Conservation (phyloP, 1,140 invertebrate species). For the Pseudomyrmex dendroicus region DNA sequence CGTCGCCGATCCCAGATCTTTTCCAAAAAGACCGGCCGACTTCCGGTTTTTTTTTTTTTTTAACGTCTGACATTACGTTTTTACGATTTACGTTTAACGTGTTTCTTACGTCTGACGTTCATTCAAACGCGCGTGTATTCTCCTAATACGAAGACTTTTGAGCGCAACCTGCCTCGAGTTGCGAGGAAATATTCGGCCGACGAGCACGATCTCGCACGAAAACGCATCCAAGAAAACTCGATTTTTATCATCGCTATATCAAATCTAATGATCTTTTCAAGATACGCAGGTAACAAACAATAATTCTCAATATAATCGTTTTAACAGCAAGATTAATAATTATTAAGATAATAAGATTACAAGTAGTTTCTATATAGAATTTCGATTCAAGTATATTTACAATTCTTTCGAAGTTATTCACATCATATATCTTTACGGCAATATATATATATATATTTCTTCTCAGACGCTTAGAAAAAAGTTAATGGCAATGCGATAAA, state of each 20-base stretch:
- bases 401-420: neutral
- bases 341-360: no score
- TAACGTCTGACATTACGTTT: neutral
- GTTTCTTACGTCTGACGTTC: conserved; percentile 6
- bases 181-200: conserved; percentile 31
- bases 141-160: conserved; percentile 11
- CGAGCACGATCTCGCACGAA: conserved; percentile 23
- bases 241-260: conserved; percentile 18
- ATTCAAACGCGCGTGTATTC: conserved; percentile 3
- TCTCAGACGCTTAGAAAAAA: neutral
- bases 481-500: conserved; percentile 2
- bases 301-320: no score
- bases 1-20: conserved; percentile 5
- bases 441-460: neutral
- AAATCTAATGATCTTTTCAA: conserved; percentile 21
- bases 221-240: neutral
- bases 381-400: neutral
- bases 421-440: neutral
- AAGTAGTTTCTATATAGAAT: neutral
- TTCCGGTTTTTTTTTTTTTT: conserved; percentile 9
- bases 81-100: neutral
- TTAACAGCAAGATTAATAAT: no score
- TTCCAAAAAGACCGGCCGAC: neutral
- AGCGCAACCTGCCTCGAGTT: conserved; percentile 35
- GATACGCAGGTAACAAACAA: conserved; percentile 13